Conservation (phyloP, 2,888 invertebrate species). For the Drosophila conformis region DNA sequence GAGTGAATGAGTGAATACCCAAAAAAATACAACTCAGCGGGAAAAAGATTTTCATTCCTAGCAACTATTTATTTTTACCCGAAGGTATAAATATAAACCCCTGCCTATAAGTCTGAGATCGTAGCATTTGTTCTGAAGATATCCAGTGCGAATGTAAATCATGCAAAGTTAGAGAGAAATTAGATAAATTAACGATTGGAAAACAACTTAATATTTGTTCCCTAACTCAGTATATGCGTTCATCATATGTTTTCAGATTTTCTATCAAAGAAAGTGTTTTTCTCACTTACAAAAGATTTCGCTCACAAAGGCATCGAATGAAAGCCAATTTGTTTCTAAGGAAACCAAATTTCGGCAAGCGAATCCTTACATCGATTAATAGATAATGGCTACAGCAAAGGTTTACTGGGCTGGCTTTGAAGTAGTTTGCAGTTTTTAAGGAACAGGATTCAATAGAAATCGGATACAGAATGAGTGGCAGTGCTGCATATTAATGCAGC, state of each 20-base stretch:
- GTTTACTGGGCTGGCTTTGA: not conserved
- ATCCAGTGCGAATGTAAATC: not conserved
- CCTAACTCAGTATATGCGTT: not conserved
- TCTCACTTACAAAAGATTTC: not conserved
- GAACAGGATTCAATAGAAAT: not conserved
- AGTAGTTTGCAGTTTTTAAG: not conserved
- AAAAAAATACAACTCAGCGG: not conserved
- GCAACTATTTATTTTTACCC: not conserved
- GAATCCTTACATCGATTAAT: not conserved
- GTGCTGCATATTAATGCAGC: constrained; percentile 44
- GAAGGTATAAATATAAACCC: not conserved
- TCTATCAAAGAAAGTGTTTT: not conserved
- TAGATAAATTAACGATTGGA: not conserved
- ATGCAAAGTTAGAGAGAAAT: not conserved
- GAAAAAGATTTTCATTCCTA: not conserved
- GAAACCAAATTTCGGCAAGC: not conserved
- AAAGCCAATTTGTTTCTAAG: not conserved
- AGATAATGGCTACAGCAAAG: not conserved
- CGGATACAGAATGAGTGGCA: constrained; percentile 3
- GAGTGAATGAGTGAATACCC: not conserved
- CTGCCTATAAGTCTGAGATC: not conserved
- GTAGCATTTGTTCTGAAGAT: not conserved
- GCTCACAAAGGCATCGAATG: not conserved
- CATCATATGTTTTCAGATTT: not conserved
- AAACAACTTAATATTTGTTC: not conserved